Percentiles rank a stretch among this genome's conserved stretches.
phyloP scores from a whole-genome alignment of 2,888 invertebrate genomes.

The Xestia c-nigrum region DNA sequence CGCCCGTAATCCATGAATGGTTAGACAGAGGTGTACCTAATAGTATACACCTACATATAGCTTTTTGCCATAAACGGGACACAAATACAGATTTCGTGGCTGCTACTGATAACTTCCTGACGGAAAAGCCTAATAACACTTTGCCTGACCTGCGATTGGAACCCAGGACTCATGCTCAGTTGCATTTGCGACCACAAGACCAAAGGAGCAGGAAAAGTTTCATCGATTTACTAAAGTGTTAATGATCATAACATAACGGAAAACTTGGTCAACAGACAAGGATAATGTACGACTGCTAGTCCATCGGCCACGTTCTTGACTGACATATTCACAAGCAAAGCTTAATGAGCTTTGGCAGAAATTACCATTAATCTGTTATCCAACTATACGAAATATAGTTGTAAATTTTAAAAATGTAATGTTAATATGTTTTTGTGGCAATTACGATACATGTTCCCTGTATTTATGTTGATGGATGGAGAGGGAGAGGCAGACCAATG shows the following conservation, averaged over 20 bases:
- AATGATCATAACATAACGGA: not conserved
- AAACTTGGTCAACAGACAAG: not conserved
- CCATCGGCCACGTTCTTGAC: not conserved
- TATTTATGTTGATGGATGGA: not conserved
- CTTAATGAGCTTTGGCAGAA: conserved; percentile 20
- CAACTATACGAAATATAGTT: not conserved
- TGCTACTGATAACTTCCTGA: too few relatives aligned
- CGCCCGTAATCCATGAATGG: too few relatives aligned
- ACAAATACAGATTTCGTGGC: too few relatives aligned
- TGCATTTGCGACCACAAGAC: not conserved
- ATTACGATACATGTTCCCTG: not conserved
- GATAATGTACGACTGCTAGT: not conserved
- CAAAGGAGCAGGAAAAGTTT: not conserved
- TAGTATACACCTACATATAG: too few relatives aligned
- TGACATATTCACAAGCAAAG: conserved; percentile 2
- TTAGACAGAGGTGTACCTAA: too few relatives aligned
- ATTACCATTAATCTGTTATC: conserved; percentile 16
- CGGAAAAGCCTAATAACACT: too few relatives aligned
- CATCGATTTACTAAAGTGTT: not conserved
- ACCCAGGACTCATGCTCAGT: too few relatives aligned
- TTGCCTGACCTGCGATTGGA: too few relatives aligned
- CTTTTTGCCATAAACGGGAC: too few relatives aligned
- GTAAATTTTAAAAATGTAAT: not conserved
- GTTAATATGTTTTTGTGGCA: not conserved
- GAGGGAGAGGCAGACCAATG: too few relatives aligned